These are phyloP conservation scores for Nycticebus coucang DNA, from an alignment of 2,113 vertebrate genomes.

Conservation along the genomic window DNA sequence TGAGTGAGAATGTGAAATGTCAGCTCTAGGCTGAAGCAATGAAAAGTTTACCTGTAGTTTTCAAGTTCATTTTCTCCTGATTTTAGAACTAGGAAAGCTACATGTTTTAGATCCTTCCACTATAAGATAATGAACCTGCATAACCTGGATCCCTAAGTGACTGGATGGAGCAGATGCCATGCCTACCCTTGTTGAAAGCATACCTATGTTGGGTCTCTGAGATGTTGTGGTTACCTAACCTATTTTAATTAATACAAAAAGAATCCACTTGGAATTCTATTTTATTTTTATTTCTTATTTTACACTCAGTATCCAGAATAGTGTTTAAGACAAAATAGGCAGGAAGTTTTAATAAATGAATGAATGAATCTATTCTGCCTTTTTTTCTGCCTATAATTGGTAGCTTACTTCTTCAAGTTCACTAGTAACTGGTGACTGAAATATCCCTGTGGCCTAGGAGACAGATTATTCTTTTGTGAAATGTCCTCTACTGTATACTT, in stretches of 20 bases:
- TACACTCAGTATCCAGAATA: background rate
- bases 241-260: background rate
- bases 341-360: background rate
- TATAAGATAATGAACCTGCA: background rate
- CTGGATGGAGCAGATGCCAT: background rate
- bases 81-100: background rate
- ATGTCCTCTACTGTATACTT: background rate
- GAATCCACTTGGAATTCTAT: background rate
- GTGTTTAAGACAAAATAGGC: background rate
- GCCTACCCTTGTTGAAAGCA: background rate
- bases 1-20: background rate
- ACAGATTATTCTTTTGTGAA: background rate
- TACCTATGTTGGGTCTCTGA: background rate
- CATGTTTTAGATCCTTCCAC: background rate
- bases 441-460: background rate
- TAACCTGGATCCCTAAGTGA: background rate
- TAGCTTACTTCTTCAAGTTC: background rate
- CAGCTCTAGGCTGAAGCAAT: background rate
- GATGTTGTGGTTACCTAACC: background rate
- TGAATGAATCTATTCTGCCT: background rate
- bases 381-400: background rate
- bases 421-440: background rate
- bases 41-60: background rate
- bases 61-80: background rate
- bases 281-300: constrained; percentile 19